A percentile compares a stretch with the other conserved stretches of the same genome.
Evolutionary conservation across 2,888 invertebrate genomes (phyloP).

Genomic region (Rotaria sp.): DNA sequence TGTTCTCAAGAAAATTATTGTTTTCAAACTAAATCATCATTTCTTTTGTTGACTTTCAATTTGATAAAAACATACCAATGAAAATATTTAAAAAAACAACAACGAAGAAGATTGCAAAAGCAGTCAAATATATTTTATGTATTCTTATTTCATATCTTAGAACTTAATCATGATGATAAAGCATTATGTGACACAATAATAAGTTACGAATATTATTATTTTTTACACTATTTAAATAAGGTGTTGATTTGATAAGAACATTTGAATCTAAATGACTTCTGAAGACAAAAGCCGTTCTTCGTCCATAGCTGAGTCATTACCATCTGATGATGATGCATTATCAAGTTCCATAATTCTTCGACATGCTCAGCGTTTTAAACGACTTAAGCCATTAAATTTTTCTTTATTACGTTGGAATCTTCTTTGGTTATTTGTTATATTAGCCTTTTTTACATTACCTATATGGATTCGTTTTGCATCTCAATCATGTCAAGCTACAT

Average conservation of each 20-base stretch:
- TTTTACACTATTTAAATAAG: background rate
- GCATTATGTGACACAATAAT: background rate
- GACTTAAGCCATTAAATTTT: background rate
- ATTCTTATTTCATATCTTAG: too few relatives aligned
- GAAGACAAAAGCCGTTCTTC: background rate
- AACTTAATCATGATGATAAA: background rate
- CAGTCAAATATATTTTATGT: too few relatives aligned
- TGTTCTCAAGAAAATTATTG: too few relatives aligned
- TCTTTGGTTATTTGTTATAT: background rate
- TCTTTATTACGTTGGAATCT: slow-evolving; percentile 5
- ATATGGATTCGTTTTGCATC: background rate
- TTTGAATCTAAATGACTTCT: background rate
- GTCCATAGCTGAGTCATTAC: background rate
- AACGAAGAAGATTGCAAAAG: too few relatives aligned
- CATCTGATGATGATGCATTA: background rate
- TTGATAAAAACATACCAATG: too few relatives aligned
- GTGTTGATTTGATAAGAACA: background rate
- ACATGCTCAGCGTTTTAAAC: background rate
- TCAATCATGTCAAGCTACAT: background rate
- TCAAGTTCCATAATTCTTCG: background rate
- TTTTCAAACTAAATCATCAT: too few relatives aligned
- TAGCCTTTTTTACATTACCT: background rate
- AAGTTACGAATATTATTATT: background rate
- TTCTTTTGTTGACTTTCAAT: too few relatives aligned
- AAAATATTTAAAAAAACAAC: too few relatives aligned